Conservation (phyloP, 2,113 vertebrate genomes). For the Cyanoramphus novaezelandiae region DNA sequence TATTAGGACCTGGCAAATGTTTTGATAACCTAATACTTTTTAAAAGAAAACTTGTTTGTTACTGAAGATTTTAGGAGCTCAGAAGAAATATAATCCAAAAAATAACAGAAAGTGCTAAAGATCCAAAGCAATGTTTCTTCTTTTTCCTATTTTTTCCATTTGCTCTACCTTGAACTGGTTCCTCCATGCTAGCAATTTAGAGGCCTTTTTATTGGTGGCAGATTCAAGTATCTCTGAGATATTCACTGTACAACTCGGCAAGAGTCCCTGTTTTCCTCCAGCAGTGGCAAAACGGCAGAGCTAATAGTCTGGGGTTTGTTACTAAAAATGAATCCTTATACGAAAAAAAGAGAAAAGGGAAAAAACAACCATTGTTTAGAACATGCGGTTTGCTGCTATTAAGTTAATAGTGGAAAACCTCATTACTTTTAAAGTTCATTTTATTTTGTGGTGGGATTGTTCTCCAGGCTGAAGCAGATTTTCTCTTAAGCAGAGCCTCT, state of each 20-base stretch:
- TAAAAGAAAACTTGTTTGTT: slow-evolving; percentile 53
- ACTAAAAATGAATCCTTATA: slow-evolving; percentile 14
- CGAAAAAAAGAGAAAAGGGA: neutral
- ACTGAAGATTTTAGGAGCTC: neutral
- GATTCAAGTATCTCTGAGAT: slow-evolving; percentile 12
- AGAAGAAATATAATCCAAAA: slow-evolving; percentile 53
- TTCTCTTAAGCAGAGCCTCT: slow-evolving; percentile 5
- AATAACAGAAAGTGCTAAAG: neutral
- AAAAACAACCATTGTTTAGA: slow-evolving; percentile 22
- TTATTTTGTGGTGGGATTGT: slow-evolving; percentile 49
- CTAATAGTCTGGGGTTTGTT: slow-evolving; percentile 27
- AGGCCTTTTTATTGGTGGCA: slow-evolving; percentile 11
- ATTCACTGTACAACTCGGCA: neutral
- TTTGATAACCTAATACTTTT: slow-evolving; percentile 60
- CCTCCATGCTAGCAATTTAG: neutral
- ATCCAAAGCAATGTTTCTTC: slow-evolving; percentile 50
- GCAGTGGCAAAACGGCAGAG: slow-evolving; percentile 34
- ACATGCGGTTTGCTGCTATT: slow-evolving; percentile 56
- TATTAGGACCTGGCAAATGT: slow-evolving; percentile 46
- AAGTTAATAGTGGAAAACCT: slow-evolving; percentile 49
- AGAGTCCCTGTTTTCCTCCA: neutral
- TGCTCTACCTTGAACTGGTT: slow-evolving; percentile 5
- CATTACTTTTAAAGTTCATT: slow-evolving; percentile 53
- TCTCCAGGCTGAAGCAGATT: slow-evolving; percentile 22
- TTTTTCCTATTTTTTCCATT: slow-evolving; percentile 42